Evolutionary conservation across 2,797 vertebrate genomes (phyloP).

Genomic region (Nannoperca australis): DNA sequence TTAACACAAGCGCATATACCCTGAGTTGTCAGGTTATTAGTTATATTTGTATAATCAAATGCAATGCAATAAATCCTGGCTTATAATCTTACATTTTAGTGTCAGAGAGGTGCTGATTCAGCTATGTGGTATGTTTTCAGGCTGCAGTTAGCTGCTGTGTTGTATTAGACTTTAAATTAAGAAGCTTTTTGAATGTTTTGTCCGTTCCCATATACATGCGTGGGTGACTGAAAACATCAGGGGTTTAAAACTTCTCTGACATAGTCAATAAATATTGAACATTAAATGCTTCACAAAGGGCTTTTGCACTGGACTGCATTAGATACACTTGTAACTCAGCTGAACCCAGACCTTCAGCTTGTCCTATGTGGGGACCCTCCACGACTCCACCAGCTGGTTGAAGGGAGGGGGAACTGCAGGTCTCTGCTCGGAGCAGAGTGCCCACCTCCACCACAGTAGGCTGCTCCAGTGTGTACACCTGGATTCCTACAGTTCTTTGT

Average conservation of each 20-base stretch:
- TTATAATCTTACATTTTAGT: neutral
- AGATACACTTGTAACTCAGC: neutral
- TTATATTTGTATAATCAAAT: neutral
- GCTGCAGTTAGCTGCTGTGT: neutral
- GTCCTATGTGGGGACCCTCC: conserved; percentile 67
- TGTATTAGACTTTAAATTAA: neutral
- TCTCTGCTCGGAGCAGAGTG: conserved; percentile 79
- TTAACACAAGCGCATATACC: neutral
- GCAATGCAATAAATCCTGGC: neutral
- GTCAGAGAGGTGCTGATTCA: neutral
- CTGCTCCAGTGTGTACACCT: conserved; percentile 88
- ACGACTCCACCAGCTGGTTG: conserved; percentile 31
- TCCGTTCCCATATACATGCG: too few species aligned
- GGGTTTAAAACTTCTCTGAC: neutral
- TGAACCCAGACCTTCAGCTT: conserved; percentile 60
- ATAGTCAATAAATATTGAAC: neutral
- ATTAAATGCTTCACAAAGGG: neutral
- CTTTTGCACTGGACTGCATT: neutral
- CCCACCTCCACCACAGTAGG: conserved; percentile 84
- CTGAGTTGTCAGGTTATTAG: neutral
- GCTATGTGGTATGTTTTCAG: neutral
- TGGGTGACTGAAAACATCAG: neutral
- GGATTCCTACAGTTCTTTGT: conserved; percentile 88
- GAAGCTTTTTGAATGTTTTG: neutral
- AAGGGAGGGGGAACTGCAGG: conserved; percentile 72